phyloP scores from a whole-genome alignment of 2,113 vertebrate species.

The Saguinus imperator region DNA sequence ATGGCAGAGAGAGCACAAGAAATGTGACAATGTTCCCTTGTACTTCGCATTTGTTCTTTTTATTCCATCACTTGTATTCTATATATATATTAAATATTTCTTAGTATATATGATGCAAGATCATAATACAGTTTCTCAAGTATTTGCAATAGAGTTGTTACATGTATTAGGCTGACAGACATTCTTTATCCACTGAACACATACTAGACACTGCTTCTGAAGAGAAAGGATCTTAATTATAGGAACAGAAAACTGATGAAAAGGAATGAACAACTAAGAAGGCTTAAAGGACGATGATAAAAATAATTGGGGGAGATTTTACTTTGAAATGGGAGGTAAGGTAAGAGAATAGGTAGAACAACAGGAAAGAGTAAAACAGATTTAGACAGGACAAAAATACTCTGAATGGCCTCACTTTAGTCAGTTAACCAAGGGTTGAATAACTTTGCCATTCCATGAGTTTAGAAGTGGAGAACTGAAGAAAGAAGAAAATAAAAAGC shows the following conservation, averaged over 20 bases:
- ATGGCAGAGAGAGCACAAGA: slow-evolving; percentile 44
- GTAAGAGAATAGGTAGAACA: background rate
- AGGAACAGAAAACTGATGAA: background rate
- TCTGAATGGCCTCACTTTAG: background rate
- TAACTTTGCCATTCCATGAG: background rate
- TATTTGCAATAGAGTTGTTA: slow-evolving; percentile 25
- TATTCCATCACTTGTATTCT: slow-evolving; percentile 54
- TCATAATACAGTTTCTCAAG: slow-evolving; percentile 18
- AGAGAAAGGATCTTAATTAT: background rate
- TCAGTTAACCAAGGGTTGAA: background rate
- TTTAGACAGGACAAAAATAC: background rate
- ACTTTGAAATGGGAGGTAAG: background rate
- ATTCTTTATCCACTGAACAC: slow-evolving; percentile 1
- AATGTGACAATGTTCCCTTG: slow-evolving; percentile 39
- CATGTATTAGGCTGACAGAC: slow-evolving; percentile 8
- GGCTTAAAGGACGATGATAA: background rate
- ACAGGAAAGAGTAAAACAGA: background rate
- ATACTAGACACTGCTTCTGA: background rate
- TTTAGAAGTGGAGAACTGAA: background rate
- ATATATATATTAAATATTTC: slow-evolving; percentile 52
- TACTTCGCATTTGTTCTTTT: slow-evolving; percentile 22
- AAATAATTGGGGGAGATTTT: background rate
- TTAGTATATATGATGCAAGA: background rate
- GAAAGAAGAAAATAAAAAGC: background rate
- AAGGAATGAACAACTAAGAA: background rate